Base-by-base conservation (phyloP, 1,140 invertebrate genomes). In the Cotesia typhae region DNA sequence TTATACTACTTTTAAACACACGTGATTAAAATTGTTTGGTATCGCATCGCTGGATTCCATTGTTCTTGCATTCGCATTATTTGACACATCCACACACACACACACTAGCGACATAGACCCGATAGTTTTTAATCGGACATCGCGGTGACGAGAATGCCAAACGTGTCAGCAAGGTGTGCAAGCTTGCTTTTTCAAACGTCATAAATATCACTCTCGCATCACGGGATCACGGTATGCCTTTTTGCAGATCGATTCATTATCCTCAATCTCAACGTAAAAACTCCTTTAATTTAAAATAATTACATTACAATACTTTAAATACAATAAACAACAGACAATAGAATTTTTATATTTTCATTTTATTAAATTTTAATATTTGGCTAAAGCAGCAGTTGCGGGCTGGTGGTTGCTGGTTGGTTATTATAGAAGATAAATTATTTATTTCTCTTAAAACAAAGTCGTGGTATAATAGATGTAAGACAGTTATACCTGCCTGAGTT, bases 161-260 rank as follows among this genome's bases (percentile, higher is more conserved):
- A 78, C 83, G 77, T 79, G 83, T 78, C 79, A 70, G 41, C 76
- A 77, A 83, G 83, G 83, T 84, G 84, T 84, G 77, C 74, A 72
- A 67, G 53, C 78, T 73, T 12, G 55, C 41, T 69, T 36, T 17
- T 74, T 85, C 85, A 84, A 83, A 81, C 77, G 68, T 75, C 77
- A 84, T 84, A 85, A 85, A 85, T 86, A 86, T 85, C 80, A 80
- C 69, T 74, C 74, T 75, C 71, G 76, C 76, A 77, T 82, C 79
- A 77, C 78, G 78, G 77, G 75, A 81, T 82, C 79, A 77, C 78
- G 78, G 77, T 75, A 81, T 82, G 79, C 63, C 75, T 83, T 83
- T 84, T 85, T 83, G 71, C 72, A 35, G 55, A 52, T 69, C 76
- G 74, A 80, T 84, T 83, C 80, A 81, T 83, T 81, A 80, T 79